phyloP scores from a whole-genome alignment of 2,797 vertebrate genomes.

The Gymnoscopelus microlampas region DNA sequence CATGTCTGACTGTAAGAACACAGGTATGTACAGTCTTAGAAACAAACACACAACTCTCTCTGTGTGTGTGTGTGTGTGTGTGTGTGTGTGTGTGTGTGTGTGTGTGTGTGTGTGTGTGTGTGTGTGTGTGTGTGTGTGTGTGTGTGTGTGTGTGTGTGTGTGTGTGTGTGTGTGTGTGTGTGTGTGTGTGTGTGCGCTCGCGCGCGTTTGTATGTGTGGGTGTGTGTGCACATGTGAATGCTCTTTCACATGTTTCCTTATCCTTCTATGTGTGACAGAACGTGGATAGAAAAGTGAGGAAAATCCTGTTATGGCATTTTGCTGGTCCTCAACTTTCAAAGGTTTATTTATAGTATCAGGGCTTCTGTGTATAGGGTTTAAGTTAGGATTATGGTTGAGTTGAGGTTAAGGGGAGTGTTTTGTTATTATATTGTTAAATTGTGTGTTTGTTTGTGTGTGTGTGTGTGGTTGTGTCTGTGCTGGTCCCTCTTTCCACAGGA shows the following conservation, averaged over 20 bases:
- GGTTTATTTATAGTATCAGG: too few species aligned
- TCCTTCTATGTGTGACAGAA: too few species aligned
- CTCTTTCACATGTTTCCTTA: too few species aligned
- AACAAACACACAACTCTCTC: not conserved
- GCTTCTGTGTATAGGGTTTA: too few species aligned
- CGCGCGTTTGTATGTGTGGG: not conserved
- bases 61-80: not conserved
- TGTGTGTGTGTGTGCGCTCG: constrained; percentile 1
- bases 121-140: too few species aligned
- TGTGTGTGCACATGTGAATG: not conserved
- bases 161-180: not conserved
- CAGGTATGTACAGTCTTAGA: constrained; percentile 76
- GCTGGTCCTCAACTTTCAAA: too few species aligned
- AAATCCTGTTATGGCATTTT: too few species aligned
- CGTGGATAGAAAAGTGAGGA: too few species aligned
- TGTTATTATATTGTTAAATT: not conserved
- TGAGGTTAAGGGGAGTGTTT: too few species aligned
- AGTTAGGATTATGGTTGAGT: too few species aligned
- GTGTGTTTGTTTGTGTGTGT: constrained; percentile 2
- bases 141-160: not conserved
- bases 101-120: too few species aligned
- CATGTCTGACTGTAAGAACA: constrained; percentile 91
- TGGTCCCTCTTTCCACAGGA: constrained; percentile 76
- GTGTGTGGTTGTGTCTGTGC: not conserved
- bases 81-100: too few species aligned